These are phyloP conservation scores for Muscicapa striata DNA, from an alignment of 2,797 vertebrate genomes.

Conservation along the genomic window DNA sequence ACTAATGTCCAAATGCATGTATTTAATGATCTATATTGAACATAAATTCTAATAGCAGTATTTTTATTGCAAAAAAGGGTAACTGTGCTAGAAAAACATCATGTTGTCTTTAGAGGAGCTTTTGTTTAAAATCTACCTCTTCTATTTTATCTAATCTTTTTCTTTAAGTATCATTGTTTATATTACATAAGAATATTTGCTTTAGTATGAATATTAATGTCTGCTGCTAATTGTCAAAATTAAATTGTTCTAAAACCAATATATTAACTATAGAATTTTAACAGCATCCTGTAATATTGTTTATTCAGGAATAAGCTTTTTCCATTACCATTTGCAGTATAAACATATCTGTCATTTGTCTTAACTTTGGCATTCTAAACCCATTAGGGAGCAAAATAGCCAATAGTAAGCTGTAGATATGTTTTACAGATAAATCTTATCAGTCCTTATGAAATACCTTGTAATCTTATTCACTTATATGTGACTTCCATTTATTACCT, in stretches of 20 bases:
- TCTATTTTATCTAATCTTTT: not conserved
- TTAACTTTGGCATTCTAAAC: not conserved
- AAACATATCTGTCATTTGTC: not conserved
- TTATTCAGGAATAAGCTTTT: not conserved
- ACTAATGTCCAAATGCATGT: not conserved
- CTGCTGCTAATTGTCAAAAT: not conserved
- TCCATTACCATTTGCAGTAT: not conserved
- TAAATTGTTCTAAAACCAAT: not conserved
- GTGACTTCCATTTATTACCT: not conserved
- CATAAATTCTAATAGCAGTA: not conserved
- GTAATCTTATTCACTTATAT: not conserved
- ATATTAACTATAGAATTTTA: not conserved
- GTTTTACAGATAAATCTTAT: not conserved
- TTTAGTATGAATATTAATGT: not conserved
- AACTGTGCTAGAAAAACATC: not conserved
- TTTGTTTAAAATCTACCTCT: not conserved
- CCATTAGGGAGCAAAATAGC: not conserved
- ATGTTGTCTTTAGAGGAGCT: not conserved
- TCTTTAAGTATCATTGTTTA: not conserved
- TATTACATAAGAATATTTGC: not conserved
- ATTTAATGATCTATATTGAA: not conserved
- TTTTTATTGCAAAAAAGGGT: not conserved
- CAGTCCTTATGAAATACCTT: not conserved
- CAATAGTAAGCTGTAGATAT: not conserved
- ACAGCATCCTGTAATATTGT: accelerated